Evolutionary conservation across 2,797 vertebrate species (phyloP), one percentile per base, ranked within the genome.

Genomic region (Sciurus carolinensis): DNA sequence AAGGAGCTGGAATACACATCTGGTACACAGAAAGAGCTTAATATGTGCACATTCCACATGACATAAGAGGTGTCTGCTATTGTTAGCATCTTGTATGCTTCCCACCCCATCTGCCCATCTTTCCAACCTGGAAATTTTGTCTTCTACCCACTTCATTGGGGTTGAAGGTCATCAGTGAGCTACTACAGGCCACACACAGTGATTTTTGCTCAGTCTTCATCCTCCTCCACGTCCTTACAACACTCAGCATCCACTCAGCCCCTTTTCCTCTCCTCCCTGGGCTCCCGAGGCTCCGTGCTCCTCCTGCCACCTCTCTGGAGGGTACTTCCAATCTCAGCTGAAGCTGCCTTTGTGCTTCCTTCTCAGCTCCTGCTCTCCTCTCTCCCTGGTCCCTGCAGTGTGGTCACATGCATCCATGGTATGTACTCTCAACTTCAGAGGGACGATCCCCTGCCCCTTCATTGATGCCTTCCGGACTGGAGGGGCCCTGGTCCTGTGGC

Each of bases 41-140:
- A 17, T 3, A 12, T 18, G 18, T 36, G 39, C 47, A 15, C 3
- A 14, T 20, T 17, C 1, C 57, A 11, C 26, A 0, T 30, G 14
- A 13, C 0, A 2, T 36, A 20, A 10, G 1, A 1, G 7, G 13
- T 14, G 17, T 13, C 42, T 11, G n/a, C 47, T 39, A 4, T 42
- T 42, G 13, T 20, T 7, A 1, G 47, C 24, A 47, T 59, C 1
- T 24, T 59, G 1, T 30, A 3, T 3, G 36, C 20, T 75, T 62
- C 42, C 36, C 36, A 36, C 36, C 36, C 36, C 36, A 36, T 36
- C 36, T 36, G 36, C 36, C 28, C 22, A 6, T 75, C 10, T 52
- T 5, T 36, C 50, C 28, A 22, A 0, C 1, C 26, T n/a, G 14
- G 13, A 7, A 13, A 10, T 0, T 3, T 1, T 83, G 17, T 33